Evolutionary conservation across 1,140 invertebrate species (phyloP).

Genomic region (Batillaria attramentaria): DNA sequence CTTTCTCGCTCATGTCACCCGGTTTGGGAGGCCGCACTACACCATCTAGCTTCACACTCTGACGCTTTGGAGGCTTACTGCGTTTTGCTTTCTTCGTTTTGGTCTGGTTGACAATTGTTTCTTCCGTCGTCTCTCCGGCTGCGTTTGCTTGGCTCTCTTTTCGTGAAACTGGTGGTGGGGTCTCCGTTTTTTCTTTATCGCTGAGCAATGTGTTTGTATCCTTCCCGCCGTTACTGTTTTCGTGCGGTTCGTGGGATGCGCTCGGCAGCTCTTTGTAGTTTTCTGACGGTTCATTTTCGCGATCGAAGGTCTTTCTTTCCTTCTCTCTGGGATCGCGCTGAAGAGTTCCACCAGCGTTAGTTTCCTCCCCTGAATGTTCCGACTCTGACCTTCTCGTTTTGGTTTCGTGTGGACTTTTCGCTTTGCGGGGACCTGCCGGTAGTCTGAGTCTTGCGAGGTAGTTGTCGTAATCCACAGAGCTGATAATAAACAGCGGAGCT

Average conservation of each 20-base stretch:
- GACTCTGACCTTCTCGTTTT: neutral
- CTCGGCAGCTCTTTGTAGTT: neutral
- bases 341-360: too few species aligned
- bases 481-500: conserved; percentile 18
- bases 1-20: neutral
- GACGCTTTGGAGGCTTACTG: neutral
- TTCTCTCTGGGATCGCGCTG: too few species aligned
- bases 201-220: neutral
- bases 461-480: conserved; percentile 26
- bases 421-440: neutral
- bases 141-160: too few species aligned
- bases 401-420: neutral
- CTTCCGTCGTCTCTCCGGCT: neutral
- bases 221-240: neutral
- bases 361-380: neutral
- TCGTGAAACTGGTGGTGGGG: too few species aligned
- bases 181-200: too few species aligned
- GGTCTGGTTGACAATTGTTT: neutral
- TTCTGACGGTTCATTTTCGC: too few species aligned
- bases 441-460: conserved; percentile 24
- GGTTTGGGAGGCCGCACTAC: neutral
- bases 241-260: neutral
- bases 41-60: neutral
- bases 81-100: neutral
- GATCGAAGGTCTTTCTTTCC: neutral